Base-by-base conservation (phyloP, 30 jellyfish, hydroid and myxozoan species). In the Hydractinia echinata region DNA sequence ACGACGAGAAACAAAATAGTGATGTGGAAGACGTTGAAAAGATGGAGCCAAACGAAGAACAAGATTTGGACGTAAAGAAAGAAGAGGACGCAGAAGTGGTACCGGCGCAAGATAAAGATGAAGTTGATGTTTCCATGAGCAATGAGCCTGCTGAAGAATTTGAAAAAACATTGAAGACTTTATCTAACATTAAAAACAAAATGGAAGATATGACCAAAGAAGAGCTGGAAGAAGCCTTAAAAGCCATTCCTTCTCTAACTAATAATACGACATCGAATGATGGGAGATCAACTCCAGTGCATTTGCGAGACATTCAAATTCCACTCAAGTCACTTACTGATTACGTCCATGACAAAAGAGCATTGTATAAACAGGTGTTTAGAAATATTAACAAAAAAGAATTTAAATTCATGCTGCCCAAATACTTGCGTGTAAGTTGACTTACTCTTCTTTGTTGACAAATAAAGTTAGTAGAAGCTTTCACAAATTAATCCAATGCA, bases 371-470 rank as follows among this genome's bases (percentile, higher is more conserved):
- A 66, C 89, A 86, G 39, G 52, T 87, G 8, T 92, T 92, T 58
- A 69, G 67, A 18, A 61, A 82, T 66, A 78, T 92, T 54, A 92
- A 87, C 67, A 92, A 92, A 73, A 92, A 87, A 66, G 92, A 92
- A 73, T 92, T 92, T 77, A 92, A 92, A 81, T 62, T 68, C 50
- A 74, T 92, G 94, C 67, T 92, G 76, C 98, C 98, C 16, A 79
- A 73, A 62, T 80, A 78, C 61, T 73, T 92, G 70, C 77, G 82
- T 92, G 98, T 92, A 89, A 61, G 84, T 56, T 76, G 8, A 30
- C 44, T 30, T 30, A 30, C 44, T 30, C 44, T 30, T 30, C 1
- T 30, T 30, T 30, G 44, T 30, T 30, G 44, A 30, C 44, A 30
- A n/a, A n/a, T n/a, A n/a, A 30, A 30, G 44, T 30, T 30, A 30